Conservation (phyloP, 2,113 vertebrate genomes). For the Leptodactylus fuscus region DNA sequence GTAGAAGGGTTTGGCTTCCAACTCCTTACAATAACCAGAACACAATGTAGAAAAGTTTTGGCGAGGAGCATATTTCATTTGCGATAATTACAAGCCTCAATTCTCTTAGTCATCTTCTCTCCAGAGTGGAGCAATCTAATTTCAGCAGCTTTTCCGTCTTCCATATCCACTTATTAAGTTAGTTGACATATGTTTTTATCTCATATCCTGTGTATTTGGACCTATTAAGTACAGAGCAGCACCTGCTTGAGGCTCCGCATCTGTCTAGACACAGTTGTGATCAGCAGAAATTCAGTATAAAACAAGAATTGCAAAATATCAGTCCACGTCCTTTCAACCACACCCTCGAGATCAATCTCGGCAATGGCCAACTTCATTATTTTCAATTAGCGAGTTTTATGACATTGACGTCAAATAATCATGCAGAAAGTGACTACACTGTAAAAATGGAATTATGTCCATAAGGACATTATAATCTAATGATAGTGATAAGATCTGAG, state of each 20-base stretch:
- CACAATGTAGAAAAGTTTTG: background rate
- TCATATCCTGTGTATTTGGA: background rate
- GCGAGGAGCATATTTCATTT: background rate
- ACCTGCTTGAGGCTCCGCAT: slow-evolving; percentile 9
- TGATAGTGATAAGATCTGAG: no score
- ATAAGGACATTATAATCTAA: no score
- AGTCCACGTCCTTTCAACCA: background rate
- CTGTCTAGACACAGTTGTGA: slow-evolving; percentile 6
- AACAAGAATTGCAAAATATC: background rate
- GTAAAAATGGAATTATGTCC: no score
- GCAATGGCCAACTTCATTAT: background rate
- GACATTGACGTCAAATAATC: no score
- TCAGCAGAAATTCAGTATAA: background rate
- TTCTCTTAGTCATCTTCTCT: background rate
- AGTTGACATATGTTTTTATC: slow-evolving; percentile 23
- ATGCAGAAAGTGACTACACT: no score
- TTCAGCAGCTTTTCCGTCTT: slow-evolving; percentile 6
- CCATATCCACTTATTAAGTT: background rate
- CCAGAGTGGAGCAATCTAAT: background rate
- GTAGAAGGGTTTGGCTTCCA: no score
- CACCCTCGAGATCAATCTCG: background rate
- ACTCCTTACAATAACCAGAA: background rate
- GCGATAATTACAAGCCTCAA: background rate
- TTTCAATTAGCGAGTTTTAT: background rate
- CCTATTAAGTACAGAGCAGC: slow-evolving; percentile 4